Base-by-base conservation (phyloP, 2,888 invertebrate species). In the Cantharis flavilabris region DNA sequence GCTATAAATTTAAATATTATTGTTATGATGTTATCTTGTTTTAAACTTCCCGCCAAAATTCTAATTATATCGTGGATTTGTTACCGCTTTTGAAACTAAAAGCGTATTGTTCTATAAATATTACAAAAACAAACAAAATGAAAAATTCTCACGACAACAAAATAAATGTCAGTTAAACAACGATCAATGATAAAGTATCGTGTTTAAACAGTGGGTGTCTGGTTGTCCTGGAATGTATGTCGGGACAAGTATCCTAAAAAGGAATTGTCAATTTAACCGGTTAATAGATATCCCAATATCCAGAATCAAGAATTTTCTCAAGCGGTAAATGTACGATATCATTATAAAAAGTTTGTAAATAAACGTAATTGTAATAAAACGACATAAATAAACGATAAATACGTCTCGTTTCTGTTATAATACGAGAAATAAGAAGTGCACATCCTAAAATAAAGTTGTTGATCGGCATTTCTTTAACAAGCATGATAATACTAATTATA, bases 231-330 rank as follows among this genome's bases (percentile, higher is more conserved):
- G 80, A 79, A 80, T 80, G 80, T 76, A 80, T 64, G 79, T 72
- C 75, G 73, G 79, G 77, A 79, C 80, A 78, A 80, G 71, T 80
- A 18, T 79, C 80, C 80, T 73, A 80, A 80, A 80, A 79, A 77
- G 80, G 79, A 78, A 78, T 76, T 79, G 79, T 72, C 76, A 77
- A 77, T 79, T 79, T 72, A 78, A 80, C 80, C 79, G 75, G 80
- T 80, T 75, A 73, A 74, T 67, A 71, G 74, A 77, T 75, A 77
- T 79, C 76, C 74, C 70, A 73, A 73, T 77, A 73, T 80, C 77
- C 78, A 78, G 77, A 73, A 79, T 76, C 76, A 77, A 77, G 76
- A 49, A 49, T 49, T 49, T 49, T 49, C 49, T 49, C 49, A 49
- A 49, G 49, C 49, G 49, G 49, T 49, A 49, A 49, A 49, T n/a